Conservation (phyloP, 2,113 vertebrate genomes). For the Chloroceryle aenea region DNA sequence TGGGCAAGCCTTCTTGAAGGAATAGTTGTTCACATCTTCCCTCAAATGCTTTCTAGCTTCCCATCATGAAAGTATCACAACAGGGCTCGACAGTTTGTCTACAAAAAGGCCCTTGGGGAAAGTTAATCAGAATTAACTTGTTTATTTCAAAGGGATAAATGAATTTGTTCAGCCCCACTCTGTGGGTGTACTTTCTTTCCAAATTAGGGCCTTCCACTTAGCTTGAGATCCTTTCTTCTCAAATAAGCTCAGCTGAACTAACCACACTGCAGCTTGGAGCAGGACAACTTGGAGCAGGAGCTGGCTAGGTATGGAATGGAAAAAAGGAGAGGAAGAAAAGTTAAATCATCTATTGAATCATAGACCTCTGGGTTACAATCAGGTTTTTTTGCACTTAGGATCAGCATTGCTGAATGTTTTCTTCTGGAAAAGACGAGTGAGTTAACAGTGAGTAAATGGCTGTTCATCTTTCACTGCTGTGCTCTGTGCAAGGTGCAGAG, state of each 20-base stretch:
- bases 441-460: not conserved
- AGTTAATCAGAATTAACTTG: not conserved
- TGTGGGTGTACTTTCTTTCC: not conserved
- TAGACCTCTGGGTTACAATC: rapidly evolving
- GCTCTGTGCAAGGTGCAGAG: rapidly evolving
- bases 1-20: not conserved
- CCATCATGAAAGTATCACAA: not conserved
- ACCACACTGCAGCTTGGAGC: not conserved
- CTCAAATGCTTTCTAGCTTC: not conserved
- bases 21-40: not conserved
- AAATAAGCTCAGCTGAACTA: not conserved
- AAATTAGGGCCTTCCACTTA: not conserved
- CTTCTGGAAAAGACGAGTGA: not conserved
- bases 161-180: not conserved
- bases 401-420: not conserved
- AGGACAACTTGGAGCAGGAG: not conserved
- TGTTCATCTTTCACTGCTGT: not conserved
- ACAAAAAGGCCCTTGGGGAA: not conserved
- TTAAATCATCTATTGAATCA: not conserved
- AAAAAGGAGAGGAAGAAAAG: not conserved
- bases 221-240: not conserved
- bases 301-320: not conserved
- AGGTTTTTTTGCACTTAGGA: not conserved
- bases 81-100: not conserved
- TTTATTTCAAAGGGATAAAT: not conserved